Conservation (phyloP, 2,113 vertebrate species). For the Cynopterus brachyotis region DNA sequence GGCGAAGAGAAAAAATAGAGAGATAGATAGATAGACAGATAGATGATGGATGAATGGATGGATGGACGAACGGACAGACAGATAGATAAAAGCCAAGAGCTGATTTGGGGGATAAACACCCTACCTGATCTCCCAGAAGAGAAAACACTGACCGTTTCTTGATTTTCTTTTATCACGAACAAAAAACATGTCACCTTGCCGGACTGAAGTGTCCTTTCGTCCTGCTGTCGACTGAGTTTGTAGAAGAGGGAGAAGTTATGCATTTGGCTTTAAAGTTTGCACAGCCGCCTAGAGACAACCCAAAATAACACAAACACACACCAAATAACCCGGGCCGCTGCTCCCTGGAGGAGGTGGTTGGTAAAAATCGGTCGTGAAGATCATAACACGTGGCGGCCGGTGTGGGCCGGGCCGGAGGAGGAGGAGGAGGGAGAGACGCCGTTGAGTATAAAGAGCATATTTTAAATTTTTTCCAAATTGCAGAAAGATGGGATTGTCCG, state of each 20-base stretch:
- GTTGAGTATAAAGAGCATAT: not conserved
- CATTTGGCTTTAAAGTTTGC: not conserved
- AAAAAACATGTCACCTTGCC: not conserved
- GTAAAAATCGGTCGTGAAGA: not conserved
- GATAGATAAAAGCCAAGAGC: not conserved
- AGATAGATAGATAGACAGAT: too few species aligned
- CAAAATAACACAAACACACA: not conserved
- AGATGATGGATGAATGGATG: too few species aligned
- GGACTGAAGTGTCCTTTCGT: not conserved
- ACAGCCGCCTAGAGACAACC: not conserved
- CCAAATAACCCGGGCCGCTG: not conserved
- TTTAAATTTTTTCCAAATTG: not conserved
- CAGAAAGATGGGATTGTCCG: not conserved
- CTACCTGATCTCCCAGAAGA: not conserved
- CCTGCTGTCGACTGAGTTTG: not conserved
- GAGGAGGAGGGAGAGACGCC: not conserved
- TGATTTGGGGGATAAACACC: not conserved
- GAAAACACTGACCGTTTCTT: not conserved
- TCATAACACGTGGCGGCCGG: not conserved
- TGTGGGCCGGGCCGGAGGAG: rapidly evolving
- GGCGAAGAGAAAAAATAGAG: conserved; percentile 28
- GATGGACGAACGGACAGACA: too few species aligned
- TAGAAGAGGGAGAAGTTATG: not conserved
- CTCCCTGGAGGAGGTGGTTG: not conserved
- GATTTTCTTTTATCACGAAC: not conserved